Percentiles rank a stretch among this genome's conserved stretches.
Conservation (phyloP, 2,113 vertebrate genomes). For the Hippopotamus amphibius region DNA sequence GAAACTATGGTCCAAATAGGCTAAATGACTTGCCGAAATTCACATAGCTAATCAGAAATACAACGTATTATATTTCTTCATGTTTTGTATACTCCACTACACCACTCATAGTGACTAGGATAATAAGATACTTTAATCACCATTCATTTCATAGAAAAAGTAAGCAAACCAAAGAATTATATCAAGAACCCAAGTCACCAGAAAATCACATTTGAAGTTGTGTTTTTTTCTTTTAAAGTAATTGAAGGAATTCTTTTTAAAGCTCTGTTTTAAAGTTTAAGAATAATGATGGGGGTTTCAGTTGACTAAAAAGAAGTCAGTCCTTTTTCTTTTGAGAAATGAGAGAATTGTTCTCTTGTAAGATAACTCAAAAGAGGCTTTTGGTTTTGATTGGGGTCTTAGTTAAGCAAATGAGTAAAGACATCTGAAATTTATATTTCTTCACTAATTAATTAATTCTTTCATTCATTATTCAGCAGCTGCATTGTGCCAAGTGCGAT, state of each 20-base stretch:
- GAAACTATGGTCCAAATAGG: neutral
- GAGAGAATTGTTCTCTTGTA: conserved; percentile 1
- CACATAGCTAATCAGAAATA: neutral
- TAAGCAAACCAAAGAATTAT: neutral
- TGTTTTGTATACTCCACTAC: neutral
- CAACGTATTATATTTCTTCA: neutral
- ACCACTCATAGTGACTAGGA: neutral
- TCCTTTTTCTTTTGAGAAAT: conserved; percentile 27
- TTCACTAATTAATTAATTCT: conserved; percentile 58
- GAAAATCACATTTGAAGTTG: conserved; percentile 36
- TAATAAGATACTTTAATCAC: neutral
- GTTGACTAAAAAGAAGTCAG: neutral
- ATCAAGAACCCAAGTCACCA: neutral
- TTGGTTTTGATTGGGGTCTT: conserved; percentile 45
- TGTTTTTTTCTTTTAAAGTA: conserved; percentile 8
- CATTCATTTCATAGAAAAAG: conserved; percentile 25
- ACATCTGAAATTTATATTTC: conserved; percentile 37
- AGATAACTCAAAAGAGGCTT: neutral
- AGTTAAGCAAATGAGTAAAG: conserved; percentile 17
- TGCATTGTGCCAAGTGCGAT: neutral
- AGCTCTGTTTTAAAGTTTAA: conserved; percentile 8
- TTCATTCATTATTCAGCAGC: conserved; percentile 42
- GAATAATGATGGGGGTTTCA: neutral
- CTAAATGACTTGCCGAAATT: neutral
- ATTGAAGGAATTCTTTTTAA: conserved; percentile 41